phyloP scores from a whole-genome alignment of 1,140 invertebrate genomes.

The Adelges cooleyi region DNA sequence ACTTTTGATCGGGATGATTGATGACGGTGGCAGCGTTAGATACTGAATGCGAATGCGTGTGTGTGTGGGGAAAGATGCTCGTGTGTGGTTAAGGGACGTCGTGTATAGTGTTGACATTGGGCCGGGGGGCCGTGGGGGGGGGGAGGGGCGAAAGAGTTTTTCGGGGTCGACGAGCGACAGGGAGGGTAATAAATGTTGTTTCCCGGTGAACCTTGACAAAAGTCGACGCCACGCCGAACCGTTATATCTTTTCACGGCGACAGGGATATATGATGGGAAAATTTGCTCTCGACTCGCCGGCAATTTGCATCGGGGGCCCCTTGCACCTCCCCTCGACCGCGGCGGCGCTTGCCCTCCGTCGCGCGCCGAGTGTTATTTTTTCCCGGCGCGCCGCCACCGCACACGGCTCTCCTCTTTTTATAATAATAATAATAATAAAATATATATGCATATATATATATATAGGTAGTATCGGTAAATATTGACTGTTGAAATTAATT shows the following conservation, averaged over 20 bases:
- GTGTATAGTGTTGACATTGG: constrained; percentile 4
- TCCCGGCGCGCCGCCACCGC: no score
- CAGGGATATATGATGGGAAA: not conserved
- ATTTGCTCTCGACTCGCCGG: not conserved
- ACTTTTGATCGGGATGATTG: constrained; percentile 13
- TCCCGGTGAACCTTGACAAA: constrained; percentile 8
- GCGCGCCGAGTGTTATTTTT: no score
- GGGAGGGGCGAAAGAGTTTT: no score
- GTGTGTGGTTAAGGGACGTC: not conserved
- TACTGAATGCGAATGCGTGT: not conserved
- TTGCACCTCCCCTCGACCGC: no score
- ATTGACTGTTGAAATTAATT: no score
- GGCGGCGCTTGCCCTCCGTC: no score
- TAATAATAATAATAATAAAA: no score
- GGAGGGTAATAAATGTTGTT: constrained; percentile 17
- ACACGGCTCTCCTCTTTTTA: no score
- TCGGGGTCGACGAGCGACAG: not conserved
- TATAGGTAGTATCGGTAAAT: no score
- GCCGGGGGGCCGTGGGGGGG: not conserved
- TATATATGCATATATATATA: no score
- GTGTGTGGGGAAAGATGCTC: not conserved
- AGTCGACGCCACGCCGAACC: not conserved
- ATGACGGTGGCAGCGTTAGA: not conserved
- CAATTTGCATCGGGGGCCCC: not conserved
- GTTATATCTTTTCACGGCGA: constrained; percentile 18